Evolutionary conservation across 30 jellyfish, hydroid and myxozoan genomes (phyloP).

Genomic region (Aurelia sp.): DNA sequence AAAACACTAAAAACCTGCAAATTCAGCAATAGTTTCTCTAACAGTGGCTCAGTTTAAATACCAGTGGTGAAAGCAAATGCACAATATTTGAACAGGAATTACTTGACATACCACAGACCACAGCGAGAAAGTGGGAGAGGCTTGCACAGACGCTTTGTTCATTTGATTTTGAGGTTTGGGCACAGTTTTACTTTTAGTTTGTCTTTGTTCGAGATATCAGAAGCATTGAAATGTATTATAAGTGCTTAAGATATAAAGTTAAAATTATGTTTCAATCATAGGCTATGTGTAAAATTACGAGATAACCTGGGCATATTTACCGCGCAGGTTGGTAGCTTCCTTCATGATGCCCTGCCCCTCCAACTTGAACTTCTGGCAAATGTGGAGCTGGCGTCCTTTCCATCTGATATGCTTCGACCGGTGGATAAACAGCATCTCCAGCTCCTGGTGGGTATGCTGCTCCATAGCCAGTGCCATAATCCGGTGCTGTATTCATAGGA

Average conservation of each 20-base stretch:
- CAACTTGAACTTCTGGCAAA: slow-evolving; percentile 7
- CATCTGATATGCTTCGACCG: slow-evolving; percentile 35
- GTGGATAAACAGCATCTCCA: slow-evolving; percentile 28
- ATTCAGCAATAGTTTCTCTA: no score
- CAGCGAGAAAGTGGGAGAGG: no score
- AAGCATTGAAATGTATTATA: background rate
- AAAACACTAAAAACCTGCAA: no score
- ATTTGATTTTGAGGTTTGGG: no score
- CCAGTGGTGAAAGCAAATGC: no score
- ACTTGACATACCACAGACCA: no score
- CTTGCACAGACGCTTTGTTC: no score
- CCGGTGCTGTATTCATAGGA: slow-evolving; percentile 50
- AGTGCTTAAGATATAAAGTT: background rate
- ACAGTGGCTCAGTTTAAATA: no score
- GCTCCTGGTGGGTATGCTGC: slow-evolving; percentile 55
- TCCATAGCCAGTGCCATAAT: slow-evolving; percentile 53
- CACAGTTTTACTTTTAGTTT: no score
- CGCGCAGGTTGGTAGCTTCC: background rate
- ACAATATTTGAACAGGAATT: no score
- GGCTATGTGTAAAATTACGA: background rate
- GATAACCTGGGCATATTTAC: background rate
- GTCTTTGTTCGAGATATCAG: no score
- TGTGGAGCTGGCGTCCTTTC: slow-evolving; percentile 3
- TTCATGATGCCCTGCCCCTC: background rate
- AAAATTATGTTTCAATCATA: background rate